Conservation (phyloP, 2,797 vertebrate species). For the Synaphobranchus kaupii region DNA sequence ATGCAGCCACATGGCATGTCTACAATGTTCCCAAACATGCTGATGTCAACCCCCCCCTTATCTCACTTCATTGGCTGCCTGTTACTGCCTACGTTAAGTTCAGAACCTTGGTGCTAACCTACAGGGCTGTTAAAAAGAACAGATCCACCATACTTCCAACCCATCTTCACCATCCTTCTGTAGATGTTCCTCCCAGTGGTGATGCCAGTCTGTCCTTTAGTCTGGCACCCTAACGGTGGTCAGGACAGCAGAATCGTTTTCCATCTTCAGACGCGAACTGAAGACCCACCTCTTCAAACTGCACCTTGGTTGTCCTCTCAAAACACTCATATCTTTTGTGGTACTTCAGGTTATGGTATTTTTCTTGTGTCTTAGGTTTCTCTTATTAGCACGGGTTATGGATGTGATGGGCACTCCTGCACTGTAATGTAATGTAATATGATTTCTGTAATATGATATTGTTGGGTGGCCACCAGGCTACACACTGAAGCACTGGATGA, state of each 20-base stretch:
- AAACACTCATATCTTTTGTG: not conserved
- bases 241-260: not conserved
- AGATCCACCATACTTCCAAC: not conserved
- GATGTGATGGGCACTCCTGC: not conserved
- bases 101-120: no score
- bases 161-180: not conserved
- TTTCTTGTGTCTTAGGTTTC: not conserved
- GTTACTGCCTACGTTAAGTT: no score
- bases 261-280: no score
- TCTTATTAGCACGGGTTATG: not conserved
- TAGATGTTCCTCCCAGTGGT: not conserved
- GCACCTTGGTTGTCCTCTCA: not conserved
- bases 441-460: no score
- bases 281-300: not conserved
- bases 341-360: not conserved
- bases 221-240: not conserved
- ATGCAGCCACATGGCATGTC: not conserved
- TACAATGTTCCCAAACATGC: not conserved
- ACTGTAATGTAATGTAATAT: not conserved
- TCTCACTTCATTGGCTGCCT: no score
- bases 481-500: not conserved
- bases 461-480: not conserved
- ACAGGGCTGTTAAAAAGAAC: not conserved
- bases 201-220: not conserved
- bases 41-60: not conserved